Evolutionary conservation across 2,888 invertebrate genomes (phyloP).

Genomic region (Sthenelais limicola): DNA sequence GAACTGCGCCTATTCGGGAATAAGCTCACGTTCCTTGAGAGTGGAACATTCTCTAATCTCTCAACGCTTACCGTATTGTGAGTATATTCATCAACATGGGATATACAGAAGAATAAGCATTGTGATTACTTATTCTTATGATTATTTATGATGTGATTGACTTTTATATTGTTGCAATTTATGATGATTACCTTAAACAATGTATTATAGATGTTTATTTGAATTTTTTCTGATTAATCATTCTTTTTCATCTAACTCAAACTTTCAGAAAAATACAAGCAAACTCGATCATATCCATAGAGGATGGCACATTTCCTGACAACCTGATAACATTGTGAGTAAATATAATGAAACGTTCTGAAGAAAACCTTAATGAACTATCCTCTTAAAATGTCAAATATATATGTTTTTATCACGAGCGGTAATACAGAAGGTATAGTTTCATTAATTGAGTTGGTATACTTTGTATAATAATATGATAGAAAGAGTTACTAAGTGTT

Average conservation of each 20-base stretch:
- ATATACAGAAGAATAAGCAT: neutral
- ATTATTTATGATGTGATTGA: neutral
- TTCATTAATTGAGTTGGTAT: too few species aligned
- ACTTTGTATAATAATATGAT: too few species aligned
- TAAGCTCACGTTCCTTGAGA: constrained; percentile 41
- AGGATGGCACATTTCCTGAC: constrained; percentile 40
- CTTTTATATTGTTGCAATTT: neutral
- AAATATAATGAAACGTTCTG: too few species aligned
- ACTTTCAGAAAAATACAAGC: constrained; percentile 34
- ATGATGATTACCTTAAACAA: neutral
- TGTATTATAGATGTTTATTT: neutral
- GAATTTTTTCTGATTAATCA: too few species aligned
- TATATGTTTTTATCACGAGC: too few species aligned
- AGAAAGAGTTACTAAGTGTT: too few species aligned
- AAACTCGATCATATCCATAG: constrained; percentile 44
- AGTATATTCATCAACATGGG: constrained; percentile 41
- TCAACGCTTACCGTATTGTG: constrained; percentile 54
- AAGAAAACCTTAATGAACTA: too few species aligned
- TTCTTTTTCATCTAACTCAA: too few species aligned
- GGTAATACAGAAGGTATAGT: too few species aligned
- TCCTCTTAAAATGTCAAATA: too few species aligned
- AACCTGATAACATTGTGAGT: constrained; percentile 37
- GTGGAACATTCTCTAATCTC: constrained; percentile 47
- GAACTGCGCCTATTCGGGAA: constrained; percentile 28
- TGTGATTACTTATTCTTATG: neutral